These are phyloP conservation scores for Rhodeus uyekii DNA, from an alignment of 2,797 vertebrate species.

Conservation along the genomic window DNA sequence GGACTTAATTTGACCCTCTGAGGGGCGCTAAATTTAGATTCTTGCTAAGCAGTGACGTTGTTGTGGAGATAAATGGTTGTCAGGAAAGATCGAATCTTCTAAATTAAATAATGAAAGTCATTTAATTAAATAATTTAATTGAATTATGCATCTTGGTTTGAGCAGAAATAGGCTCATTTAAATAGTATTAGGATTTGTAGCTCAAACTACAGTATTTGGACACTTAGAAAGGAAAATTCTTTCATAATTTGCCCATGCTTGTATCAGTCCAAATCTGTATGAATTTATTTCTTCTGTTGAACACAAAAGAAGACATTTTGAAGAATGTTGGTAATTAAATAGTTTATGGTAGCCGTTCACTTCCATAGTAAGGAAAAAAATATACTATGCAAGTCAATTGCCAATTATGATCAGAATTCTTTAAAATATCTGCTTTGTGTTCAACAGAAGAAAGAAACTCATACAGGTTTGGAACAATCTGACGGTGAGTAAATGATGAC, in stretches of 20 bases:
- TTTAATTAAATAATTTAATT: not conserved
- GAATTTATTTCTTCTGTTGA: not conserved
- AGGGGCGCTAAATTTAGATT: constrained; percentile 19
- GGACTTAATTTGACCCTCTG: constrained; percentile 52
- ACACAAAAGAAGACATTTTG: not conserved
- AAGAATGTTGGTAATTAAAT: not conserved
- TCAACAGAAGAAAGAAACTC: not conserved
- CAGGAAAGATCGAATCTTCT: not conserved
- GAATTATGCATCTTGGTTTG: not conserved
- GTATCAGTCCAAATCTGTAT: not conserved
- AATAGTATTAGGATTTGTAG: not conserved
- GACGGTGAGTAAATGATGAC: no score
- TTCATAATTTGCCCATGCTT: not conserved
- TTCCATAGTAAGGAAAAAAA: no score
- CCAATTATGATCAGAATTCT: no score
- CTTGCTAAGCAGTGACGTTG: not conserved
- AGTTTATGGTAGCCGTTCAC: no score
- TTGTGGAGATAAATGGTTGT: constrained; percentile 2
- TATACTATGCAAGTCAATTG: no score
- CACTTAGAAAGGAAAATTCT: not conserved
- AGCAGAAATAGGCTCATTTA: not conserved
- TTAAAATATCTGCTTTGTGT: no score
- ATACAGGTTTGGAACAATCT: not conserved
- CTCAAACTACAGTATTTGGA: not conserved
- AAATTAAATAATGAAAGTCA: no score